These are phyloP conservation scores for Lucilia cuprina DNA, from an alignment of 1,140 invertebrate genomes.

Conservation along the genomic window DNA sequence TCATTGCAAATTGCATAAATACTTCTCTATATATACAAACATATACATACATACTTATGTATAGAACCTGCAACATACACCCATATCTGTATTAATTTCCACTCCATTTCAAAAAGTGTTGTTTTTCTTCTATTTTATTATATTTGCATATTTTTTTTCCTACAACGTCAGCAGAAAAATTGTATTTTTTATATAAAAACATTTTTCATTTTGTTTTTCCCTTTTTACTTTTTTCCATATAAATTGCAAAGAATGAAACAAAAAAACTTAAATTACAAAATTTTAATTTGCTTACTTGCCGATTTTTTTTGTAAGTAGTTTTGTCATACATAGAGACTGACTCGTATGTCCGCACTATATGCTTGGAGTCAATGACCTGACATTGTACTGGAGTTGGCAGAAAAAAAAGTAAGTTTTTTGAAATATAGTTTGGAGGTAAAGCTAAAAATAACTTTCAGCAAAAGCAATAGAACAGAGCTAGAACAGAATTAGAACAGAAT, in stretches of 20 bases:
- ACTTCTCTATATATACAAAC: too few species aligned
- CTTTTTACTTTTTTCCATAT: not conserved
- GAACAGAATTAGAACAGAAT: too few species aligned
- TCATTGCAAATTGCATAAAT: not conserved
- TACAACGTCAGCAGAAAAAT: not conserved
- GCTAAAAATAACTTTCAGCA: too few species aligned
- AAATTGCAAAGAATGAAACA: not conserved
- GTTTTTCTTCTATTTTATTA: not conserved
- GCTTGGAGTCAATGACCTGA: constrained; percentile 5
- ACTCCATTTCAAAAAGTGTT: not conserved
- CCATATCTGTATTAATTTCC: not conserved
- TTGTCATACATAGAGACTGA: too few species aligned
- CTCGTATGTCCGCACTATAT: not conserved
- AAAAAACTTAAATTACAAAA: constrained; percentile 22
- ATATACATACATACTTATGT: not conserved
- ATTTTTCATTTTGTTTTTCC: not conserved
- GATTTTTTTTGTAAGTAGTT: not conserved
- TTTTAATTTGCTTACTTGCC: constrained; percentile 25
- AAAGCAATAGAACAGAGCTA: too few species aligned
- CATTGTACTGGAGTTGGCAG: not conserved
- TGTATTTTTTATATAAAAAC: not conserved
- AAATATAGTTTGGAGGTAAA: not conserved
- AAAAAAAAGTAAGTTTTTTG: not conserved
- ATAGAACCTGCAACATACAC: not conserved
- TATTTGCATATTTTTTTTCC: not conserved